A percentile compares a stretch with the other conserved stretches of the same genome.
Evolutionary conservation across 1,140 invertebrate genomes (phyloP).

Genomic region (Teleopsis dalmanni): DNA sequence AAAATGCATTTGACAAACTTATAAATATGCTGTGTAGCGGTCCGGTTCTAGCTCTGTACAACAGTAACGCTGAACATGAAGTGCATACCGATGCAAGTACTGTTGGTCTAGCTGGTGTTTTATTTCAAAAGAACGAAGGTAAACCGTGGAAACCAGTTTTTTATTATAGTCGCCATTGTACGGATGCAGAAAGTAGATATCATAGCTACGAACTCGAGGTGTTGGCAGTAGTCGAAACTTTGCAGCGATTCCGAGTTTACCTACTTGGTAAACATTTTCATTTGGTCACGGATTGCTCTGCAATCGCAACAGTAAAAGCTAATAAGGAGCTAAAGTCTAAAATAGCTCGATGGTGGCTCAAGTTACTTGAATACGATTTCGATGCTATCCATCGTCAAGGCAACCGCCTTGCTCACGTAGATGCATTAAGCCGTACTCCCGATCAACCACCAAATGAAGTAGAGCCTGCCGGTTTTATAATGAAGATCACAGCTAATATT

Average conservation of each 20-base stretch:
- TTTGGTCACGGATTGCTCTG: constrained; percentile 25
- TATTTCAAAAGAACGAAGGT: too few species aligned
- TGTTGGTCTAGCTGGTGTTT: too few species aligned
- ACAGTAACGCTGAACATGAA: constrained; percentile 14
- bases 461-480: not conserved
- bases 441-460: not conserved
- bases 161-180: constrained; percentile 11
- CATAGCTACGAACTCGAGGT: constrained; percentile 40
- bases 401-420: not conserved
- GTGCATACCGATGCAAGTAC: constrained; percentile 15
- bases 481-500: not conserved
- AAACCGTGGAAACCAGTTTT: constrained; percentile 4
- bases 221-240: constrained; percentile 25
- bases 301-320: not conserved
- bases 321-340: not conserved
- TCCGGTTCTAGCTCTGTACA: constrained; percentile 18
- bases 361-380: too few species aligned
- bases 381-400: not conserved
- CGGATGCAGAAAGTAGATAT: constrained; percentile 19
- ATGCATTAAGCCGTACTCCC: not conserved
- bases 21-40: constrained; percentile 8
- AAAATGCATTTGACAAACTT: constrained; percentile 14
- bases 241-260: constrained; percentile 5
- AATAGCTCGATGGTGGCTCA: too few species aligned
- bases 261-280: constrained; percentile 33